Evolutionary conservation across 2,888 invertebrate species (phyloP), one percentile per base, ranked within the genome.

Genomic region (Thera obeliscata): DNA sequence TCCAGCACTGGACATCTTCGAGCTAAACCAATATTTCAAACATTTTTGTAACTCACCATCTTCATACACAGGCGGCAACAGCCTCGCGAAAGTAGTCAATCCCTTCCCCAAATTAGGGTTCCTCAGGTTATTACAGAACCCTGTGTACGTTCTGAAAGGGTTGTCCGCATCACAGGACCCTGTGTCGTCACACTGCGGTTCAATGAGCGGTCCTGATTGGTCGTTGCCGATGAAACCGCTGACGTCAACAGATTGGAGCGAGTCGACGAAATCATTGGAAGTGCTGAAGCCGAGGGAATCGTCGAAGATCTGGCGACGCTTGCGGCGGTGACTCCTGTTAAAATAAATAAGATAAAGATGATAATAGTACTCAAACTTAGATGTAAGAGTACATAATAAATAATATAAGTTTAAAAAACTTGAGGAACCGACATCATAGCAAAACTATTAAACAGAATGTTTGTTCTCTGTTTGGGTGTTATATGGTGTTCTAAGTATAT

Each of bases 71-170:
- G 98, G 96, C 0, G 98, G 97, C 69, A 98, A 83, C 68, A 98
- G 90, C 75, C 98, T 95, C 0, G 97, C 96, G 81, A 98, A 98
- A 0, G 97, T 97, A 0, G 97, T 97, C 79, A 98, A 91, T 77
- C 97, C 96, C 83, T 97, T 97, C 22, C 98, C 98, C 80, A 97
- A 95, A 66, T 94, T 95, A 0, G 98, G 97, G 81, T 97, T 97
- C 46, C 96, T 94, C 60, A 98, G 86, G 83, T 98, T 98, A 81
- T 98, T 98, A 82, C 98, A 98, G 78, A 97, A 96, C 0, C 98
- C 98, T 0, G 97, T 96, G 69, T 96, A 95, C 0, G 96, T 95
- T 76, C 97, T 94, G 87, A 96, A 97, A 0, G 96, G 96, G 4
- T 90, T 94, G 49, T 94, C 95, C 6, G 95, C 94, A 77, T 97